phyloP scores from a whole-genome alignment of 2,888 invertebrate genomes.

The Aplocera efformata region DNA sequence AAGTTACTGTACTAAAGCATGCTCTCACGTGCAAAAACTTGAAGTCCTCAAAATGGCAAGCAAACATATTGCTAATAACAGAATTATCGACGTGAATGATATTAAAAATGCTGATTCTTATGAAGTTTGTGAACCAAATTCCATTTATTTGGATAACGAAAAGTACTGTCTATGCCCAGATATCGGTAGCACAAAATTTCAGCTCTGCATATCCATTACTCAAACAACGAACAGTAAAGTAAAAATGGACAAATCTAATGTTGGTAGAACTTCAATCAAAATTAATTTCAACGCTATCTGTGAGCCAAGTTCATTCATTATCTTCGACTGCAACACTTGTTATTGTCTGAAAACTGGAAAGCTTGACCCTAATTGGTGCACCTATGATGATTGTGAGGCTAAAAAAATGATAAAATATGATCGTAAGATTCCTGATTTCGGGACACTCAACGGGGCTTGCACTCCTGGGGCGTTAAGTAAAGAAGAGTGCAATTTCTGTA shows the following conservation, averaged over 20 bases:
- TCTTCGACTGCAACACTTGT: constrained; percentile 68
- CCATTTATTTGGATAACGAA: constrained; percentile 48
- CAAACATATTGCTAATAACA: constrained; percentile 33
- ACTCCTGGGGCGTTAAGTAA: constrained; percentile 55
- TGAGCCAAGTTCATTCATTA: constrained; percentile 59
- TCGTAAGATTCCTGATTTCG: constrained; percentile 30
- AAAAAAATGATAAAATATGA: constrained; percentile 44
- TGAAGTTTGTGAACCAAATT: constrained; percentile 47
- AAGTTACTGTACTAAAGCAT: constrained; percentile 55
- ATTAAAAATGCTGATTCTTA: constrained; percentile 34
- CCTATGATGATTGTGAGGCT: constrained; percentile 60
- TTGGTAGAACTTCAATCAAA: constrained; percentile 1
- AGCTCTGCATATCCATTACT: constrained; percentile 44
- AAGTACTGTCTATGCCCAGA: constrained; percentile 61
- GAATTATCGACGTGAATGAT: constrained; percentile 38
- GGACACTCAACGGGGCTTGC: constrained; percentile 38
- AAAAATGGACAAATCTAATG: constrained; percentile 3
- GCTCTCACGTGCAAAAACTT: constrained; percentile 52
- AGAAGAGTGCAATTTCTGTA: constrained; percentile 67
- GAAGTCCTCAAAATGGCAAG: constrained; percentile 50
- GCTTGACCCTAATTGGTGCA: constrained; percentile 68
- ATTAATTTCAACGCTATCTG: constrained; percentile 47
- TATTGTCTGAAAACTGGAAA: constrained; percentile 62
- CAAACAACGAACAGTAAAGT: constrained; percentile 7
- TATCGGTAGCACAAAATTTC: constrained; percentile 41